These are phyloP conservation scores for cattle (Bos taurus) DNA, from an alignment of 2,113 vertebrate genomes.

Conservation along the genomic window ARS-UCD2.0 NC_037347.1:53331001-53331500, in stretches of 20 bases:
- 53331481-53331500: not conserved
- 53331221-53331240: not conserved
- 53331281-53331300: not conserved
- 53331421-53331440: not conserved
- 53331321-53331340: not conserved
- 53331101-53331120: not conserved
- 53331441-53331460: not conserved
- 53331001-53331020: slow-evolving; percentile 21
- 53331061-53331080: not conserved
- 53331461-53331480: not conserved
- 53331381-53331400: not conserved
- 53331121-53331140: not conserved
- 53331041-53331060: not conserved
- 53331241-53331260: not conserved
- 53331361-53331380: not conserved
- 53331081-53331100: not conserved
- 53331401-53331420: fast-evolving
- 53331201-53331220: not conserved
- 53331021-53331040: slow-evolving; percentile 11
- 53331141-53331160: not conserved
- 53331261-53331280: not conserved
- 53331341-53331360: not conserved
- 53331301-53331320: not conserved
- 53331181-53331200: not conserved
- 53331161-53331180: not conserved